These are phyloP conservation scores for Cataglyphis cursor DNA, from an alignment of 2,888 invertebrate species.

Conservation along the genomic window DNA sequence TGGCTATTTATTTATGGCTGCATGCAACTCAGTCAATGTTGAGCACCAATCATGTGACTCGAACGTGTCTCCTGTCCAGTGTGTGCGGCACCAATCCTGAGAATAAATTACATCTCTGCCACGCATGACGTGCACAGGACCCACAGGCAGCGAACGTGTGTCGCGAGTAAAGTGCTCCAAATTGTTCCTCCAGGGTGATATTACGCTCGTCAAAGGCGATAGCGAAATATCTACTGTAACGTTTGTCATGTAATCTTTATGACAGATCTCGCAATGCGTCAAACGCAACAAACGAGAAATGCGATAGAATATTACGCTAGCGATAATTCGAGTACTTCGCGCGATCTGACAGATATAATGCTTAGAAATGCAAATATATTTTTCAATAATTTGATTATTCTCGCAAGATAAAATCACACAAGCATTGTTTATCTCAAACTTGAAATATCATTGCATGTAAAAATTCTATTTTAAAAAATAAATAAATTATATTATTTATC, in stretches of 20 bases:
- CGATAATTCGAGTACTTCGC: slow-evolving; percentile 23
- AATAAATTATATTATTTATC: not conserved
- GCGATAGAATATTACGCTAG: slow-evolving; percentile 57
- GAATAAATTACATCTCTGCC: slow-evolving; percentile 63
- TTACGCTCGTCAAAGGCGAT: slow-evolving; percentile 50
- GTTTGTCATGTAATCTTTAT: slow-evolving; percentile 74
- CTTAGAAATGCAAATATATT: slow-evolving; percentile 1
- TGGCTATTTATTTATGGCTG: not conserved
- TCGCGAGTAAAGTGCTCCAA: slow-evolving; percentile 70
- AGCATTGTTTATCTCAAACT: not conserved
- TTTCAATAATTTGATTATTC: slow-evolving; percentile 29
- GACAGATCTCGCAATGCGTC: slow-evolving; percentile 61
- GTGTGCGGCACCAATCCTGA: slow-evolving; percentile 58
- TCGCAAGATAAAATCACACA: slow-evolving; percentile 13
- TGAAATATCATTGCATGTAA: not conserved
- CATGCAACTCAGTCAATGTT: slow-evolving; percentile 21
- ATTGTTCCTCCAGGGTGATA: slow-evolving; percentile 74
- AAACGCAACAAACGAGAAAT: slow-evolving; percentile 64
- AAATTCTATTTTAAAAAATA: not conserved
- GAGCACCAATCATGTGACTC: slow-evolving; percentile 21
- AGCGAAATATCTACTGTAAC: slow-evolving; percentile 48
- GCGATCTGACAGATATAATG: slow-evolving; percentile 26
- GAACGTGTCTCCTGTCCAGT: slow-evolving; percentile 50
- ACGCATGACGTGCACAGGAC: slow-evolving; percentile 53
- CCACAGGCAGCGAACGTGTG: slow-evolving; percentile 70